Conservation (phyloP, 2,888 invertebrate species). For the Drosophila mettleri region DNA sequence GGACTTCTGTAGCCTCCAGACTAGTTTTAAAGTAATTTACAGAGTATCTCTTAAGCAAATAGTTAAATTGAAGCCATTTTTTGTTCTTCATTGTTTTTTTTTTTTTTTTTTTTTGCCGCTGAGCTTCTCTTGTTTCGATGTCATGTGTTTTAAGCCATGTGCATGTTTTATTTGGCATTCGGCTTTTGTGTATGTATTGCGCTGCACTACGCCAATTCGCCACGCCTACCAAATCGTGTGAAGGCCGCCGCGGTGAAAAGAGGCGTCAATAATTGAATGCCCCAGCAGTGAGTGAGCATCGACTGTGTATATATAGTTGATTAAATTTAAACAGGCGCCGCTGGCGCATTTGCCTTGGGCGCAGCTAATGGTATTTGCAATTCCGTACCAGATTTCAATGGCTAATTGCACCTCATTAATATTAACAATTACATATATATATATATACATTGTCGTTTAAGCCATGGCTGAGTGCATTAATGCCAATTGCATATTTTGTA, state of each 20-base stretch:
- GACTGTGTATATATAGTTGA: constrained; percentile 48
- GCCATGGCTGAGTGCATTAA: constrained; percentile 9
- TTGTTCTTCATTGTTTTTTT: constrained; percentile 8
- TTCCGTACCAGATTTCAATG: constrained; percentile 56
- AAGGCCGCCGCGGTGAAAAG: constrained; percentile 51
- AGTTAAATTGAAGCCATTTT: constrained; percentile 6
- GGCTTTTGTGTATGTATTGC: constrained; percentile 42
- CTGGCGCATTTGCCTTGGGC: constrained; percentile 13
- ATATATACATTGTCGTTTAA: neutral
- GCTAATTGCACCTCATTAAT: constrained; percentile 58
- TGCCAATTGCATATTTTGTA: neutral
- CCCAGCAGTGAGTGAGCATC: constrained; percentile 43
- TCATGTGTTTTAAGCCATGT: constrained; percentile 76
- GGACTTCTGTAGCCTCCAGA: neutral
- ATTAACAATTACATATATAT: constrained; percentile 42
- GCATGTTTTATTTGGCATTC: constrained; percentile 71
- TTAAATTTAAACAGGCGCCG: constrained; percentile 66
- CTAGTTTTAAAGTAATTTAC: neutral
- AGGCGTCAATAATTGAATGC: constrained; percentile 74
- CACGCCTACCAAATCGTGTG: constrained; percentile 45
- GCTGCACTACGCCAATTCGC: constrained; percentile 53
- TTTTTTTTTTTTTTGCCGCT: constrained; percentile 11
- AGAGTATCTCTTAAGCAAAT: constrained; percentile 24
- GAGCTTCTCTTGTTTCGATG: constrained; percentile 61
- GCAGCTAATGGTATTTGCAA: constrained; percentile 46